These are phyloP conservation scores for Gambusia yucatana DNA, from an alignment of 2,797 vertebrate species.

Conservation along the genomic window DNA sequence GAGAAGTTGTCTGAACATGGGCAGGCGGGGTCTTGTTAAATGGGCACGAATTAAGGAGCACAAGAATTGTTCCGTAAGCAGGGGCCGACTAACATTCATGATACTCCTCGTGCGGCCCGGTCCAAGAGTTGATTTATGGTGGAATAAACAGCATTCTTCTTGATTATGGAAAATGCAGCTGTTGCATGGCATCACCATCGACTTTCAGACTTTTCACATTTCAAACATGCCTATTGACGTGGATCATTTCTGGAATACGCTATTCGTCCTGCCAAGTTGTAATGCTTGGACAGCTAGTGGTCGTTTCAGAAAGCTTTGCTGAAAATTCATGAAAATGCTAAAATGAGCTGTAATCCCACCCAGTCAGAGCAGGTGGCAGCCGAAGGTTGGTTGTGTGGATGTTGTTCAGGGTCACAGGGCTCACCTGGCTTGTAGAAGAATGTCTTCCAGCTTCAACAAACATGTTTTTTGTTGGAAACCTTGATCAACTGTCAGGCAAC, in stretches of 20 bases:
- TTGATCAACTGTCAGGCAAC: slow-evolving; percentile 73
- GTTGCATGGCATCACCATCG: slow-evolving; percentile 34
- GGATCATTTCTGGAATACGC: slow-evolving; percentile 25
- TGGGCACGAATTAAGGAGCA: slow-evolving; percentile 59
- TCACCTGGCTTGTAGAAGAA: slow-evolving; percentile 77
- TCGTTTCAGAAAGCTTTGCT: slow-evolving; percentile 8
- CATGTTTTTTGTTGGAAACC: slow-evolving; percentile 59
- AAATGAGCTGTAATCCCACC: neutral
- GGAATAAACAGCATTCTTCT: slow-evolving; percentile 41
- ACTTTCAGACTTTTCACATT: slow-evolving; percentile 30
- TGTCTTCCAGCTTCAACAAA: slow-evolving; percentile 77
- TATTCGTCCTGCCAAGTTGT: slow-evolving; percentile 6
- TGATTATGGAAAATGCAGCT: slow-evolving; percentile 42
- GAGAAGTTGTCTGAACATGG: slow-evolving; percentile 57
- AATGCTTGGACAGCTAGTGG: slow-evolving; percentile 2
- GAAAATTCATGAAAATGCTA: neutral
- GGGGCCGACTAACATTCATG: slow-evolving; percentile 14
- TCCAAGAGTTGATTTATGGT: slow-evolving; percentile 33
- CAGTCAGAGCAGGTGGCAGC: slow-evolving; percentile 36
- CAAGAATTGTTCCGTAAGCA: slow-evolving; percentile 44
- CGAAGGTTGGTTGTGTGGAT: slow-evolving; percentile 38
- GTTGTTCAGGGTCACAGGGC: slow-evolving; percentile 63
- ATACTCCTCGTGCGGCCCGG: slow-evolving; percentile 27
- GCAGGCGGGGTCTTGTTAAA: slow-evolving; percentile 52
- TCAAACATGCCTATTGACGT: slow-evolving; percentile 19